Conservation (phyloP, 2,113 vertebrate species). For the Campylomormyrus tamandua region DNA sequence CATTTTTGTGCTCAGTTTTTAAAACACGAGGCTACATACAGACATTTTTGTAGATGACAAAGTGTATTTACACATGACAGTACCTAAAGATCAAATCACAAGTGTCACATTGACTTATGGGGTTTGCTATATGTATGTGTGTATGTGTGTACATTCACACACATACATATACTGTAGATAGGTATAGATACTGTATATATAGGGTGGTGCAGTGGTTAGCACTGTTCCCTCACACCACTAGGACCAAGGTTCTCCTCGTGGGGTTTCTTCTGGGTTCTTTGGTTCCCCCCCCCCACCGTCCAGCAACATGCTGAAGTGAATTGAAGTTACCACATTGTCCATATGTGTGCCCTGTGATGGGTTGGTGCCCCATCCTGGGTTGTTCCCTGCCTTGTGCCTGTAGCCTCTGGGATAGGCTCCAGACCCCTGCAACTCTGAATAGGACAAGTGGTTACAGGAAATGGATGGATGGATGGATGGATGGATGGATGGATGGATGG, state of each 20-base stretch:
- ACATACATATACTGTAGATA: too few species aligned
- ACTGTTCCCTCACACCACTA: neutral
- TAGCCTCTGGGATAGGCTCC: neutral
- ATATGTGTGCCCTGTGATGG: neutral
- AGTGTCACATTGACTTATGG: neutral
- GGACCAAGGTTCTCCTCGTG: neutral
- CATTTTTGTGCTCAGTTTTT: neutral
- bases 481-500: neutral
- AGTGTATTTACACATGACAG: neutral
- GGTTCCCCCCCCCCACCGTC: neutral
- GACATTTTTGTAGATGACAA: neutral
- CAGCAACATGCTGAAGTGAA: neutral
- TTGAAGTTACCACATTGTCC: neutral
- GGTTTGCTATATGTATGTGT: neutral
- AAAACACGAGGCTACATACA: neutral
- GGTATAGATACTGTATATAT: too few species aligned
- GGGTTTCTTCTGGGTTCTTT: neutral
- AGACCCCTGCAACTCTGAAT: neutral
- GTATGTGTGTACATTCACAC: neutral
- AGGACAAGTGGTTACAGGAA: neutral
- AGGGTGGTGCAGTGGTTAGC: neutral
- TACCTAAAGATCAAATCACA: neutral
- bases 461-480: neutral
- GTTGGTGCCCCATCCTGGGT: neutral
- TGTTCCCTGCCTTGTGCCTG: neutral